phyloP scores from a whole-genome alignment of 2,797 vertebrate genomes.

The Sebastes cheni region DNA sequence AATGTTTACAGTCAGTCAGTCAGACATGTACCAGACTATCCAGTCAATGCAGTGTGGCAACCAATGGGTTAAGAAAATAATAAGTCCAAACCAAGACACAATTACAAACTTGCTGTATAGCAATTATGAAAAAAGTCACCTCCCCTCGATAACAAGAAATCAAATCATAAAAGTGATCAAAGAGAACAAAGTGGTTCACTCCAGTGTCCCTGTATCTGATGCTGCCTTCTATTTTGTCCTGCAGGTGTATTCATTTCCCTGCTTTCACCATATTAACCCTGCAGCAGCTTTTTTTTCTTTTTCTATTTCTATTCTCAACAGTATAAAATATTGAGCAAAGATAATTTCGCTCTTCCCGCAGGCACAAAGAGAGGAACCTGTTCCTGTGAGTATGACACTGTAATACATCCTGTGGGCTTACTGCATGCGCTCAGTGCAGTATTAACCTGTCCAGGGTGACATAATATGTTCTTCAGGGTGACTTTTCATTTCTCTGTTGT shows the following conservation, averaged over 20 bases:
- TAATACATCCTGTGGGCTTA: background rate
- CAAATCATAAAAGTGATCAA: too few relatives aligned
- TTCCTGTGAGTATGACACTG: background rate
- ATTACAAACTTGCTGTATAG: too few relatives aligned
- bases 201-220: too few relatives aligned
- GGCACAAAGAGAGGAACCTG: background rate
- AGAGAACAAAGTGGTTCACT: too few relatives aligned
- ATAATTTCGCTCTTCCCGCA: background rate
- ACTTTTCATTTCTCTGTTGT: background rate
- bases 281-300: background rate
- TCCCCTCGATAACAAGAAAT: too few relatives aligned
- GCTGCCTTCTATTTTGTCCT: background rate
- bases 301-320: background rate
- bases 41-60: constrained; percentile 2
- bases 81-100: too few relatives aligned
- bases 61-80: background rate
- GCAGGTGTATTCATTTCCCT: background rate
- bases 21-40: background rate
- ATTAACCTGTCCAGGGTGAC: background rate
- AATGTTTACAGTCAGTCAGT: background rate
- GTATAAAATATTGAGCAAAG: background rate
- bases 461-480: background rate
- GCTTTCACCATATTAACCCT: background rate
- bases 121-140: too few relatives aligned
- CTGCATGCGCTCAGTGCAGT: background rate